These are phyloP conservation scores for Chelonoidis abingdonii DNA, from an alignment of 2,113 vertebrate genomes.

Conservation along the genomic window DNA sequence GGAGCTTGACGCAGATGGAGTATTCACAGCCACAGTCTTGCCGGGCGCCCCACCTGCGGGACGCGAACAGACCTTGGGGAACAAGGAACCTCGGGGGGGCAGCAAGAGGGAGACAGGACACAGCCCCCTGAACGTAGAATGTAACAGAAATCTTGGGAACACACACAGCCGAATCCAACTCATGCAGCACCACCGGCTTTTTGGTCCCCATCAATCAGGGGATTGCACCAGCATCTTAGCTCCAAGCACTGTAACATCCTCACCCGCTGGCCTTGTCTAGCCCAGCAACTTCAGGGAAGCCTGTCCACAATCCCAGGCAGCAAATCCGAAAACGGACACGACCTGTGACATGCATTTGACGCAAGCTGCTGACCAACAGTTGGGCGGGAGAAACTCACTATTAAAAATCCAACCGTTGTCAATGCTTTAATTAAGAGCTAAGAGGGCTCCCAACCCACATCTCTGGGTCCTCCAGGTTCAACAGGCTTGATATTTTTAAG, in stretches of 20 bases:
- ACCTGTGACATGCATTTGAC: neutral
- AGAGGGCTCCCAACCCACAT: neutral
- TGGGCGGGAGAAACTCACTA: neutral
- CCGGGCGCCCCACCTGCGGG: conserved; percentile 40
- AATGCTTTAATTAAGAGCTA: neutral
- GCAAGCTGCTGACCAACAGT: neutral
- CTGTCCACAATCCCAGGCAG: neutral
- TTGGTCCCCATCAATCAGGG: neutral
- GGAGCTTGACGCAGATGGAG: conserved; percentile 30
- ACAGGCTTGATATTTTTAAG: neutral
- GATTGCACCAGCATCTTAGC: neutral
- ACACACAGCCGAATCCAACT: neutral
- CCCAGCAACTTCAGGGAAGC: neutral
- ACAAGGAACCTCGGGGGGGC: neutral
- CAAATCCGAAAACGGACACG: neutral
- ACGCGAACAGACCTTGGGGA: neutral
- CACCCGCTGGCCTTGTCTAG: neutral
- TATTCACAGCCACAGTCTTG: conserved; percentile 35
- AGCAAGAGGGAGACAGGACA: neutral
- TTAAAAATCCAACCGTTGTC: neutral
- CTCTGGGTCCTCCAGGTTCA: neutral
- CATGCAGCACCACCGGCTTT: neutral
- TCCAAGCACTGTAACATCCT: neutral
- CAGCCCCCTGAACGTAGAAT: neutral
- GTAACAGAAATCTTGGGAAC: neutral